Conservation (phyloP, 35 echinoderm and acorn worm genomes). For the Eucidaris tribuloides region DNA sequence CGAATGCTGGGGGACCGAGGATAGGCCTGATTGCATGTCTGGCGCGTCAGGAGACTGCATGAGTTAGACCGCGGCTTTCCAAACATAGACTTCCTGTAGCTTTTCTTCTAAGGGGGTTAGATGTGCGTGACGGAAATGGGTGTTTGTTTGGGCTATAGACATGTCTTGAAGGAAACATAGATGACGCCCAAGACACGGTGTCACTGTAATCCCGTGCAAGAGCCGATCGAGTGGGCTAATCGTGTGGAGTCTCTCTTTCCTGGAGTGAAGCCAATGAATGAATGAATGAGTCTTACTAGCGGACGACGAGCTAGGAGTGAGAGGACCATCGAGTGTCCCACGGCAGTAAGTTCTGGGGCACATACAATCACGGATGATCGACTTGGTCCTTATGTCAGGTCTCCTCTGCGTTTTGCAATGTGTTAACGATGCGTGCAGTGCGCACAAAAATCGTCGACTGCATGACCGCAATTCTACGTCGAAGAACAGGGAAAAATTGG, state of each 20-base stretch:
- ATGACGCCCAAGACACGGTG: not conserved
- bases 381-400: not conserved
- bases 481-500: not conserved
- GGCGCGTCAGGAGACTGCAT: constrained; percentile 20
- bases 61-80: constrained; percentile 34
- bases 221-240: constrained; percentile 14
- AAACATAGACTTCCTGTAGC: constrained; percentile 80
- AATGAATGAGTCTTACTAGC: not conserved
- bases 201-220: not conserved
- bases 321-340: constrained; percentile 21
- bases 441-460: not conserved
- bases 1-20: constrained; percentile 42
- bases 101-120: constrained; percentile 73
- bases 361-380: not conserved
- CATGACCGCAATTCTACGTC: not conserved
- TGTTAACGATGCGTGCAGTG: not conserved
- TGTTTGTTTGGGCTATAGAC: constrained; percentile 87
- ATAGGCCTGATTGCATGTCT: constrained; percentile 42
- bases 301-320: not conserved
- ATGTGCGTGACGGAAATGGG: constrained; percentile 84
- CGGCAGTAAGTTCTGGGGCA: constrained; percentile 7
- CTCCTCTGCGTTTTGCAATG: not conserved
- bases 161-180: constrained; percentile 49
- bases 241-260: constrained; percentile 1
- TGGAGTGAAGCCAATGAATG: constrained; percentile 24